These are phyloP conservation scores for Notodonta dromedarius DNA, from an alignment of 2,888 invertebrate species.

Conservation along the genomic window DNA sequence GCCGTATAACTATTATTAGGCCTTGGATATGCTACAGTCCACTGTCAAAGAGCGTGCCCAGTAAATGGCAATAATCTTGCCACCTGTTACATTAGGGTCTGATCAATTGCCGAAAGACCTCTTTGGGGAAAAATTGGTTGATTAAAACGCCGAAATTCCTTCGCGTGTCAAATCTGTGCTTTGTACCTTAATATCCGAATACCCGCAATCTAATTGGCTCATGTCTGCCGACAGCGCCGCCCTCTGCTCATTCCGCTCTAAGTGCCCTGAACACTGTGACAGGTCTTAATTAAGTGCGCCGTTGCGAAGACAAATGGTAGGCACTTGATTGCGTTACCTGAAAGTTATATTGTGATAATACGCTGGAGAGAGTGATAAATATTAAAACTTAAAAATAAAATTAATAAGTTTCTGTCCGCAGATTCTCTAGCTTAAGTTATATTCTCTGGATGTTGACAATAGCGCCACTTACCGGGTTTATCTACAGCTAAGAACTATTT, in stretches of 20 bases:
- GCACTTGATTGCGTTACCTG: constrained; percentile 4
- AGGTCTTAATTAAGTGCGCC: constrained; percentile 65
- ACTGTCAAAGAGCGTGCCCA: no score
- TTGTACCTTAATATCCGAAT: constrained; percentile 37
- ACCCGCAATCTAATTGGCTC: constrained; percentile 59
- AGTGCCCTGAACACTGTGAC: constrained; percentile 61
- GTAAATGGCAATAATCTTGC: no score
- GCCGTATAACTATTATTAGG: no score
- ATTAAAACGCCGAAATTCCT: background rate
- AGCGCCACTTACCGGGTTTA: no score
- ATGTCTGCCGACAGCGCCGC: constrained; percentile 56
- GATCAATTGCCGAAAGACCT: no score
- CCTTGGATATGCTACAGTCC: no score
- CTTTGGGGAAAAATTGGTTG: background rate
- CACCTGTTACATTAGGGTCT: no score
- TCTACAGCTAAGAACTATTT: no score
- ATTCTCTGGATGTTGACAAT: no score
- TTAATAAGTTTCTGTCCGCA: no score
- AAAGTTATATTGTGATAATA: background rate
- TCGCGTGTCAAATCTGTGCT: constrained; percentile 1
- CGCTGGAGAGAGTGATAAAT: background rate
- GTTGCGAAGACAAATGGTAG: constrained; percentile 7
- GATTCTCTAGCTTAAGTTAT: no score
- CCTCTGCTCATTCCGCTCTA: constrained; percentile 65
- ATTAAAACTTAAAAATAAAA: background rate